phyloP scores from a whole-genome alignment of 2,888 invertebrate genomes.

The Epirrhoe alternata region DNA sequence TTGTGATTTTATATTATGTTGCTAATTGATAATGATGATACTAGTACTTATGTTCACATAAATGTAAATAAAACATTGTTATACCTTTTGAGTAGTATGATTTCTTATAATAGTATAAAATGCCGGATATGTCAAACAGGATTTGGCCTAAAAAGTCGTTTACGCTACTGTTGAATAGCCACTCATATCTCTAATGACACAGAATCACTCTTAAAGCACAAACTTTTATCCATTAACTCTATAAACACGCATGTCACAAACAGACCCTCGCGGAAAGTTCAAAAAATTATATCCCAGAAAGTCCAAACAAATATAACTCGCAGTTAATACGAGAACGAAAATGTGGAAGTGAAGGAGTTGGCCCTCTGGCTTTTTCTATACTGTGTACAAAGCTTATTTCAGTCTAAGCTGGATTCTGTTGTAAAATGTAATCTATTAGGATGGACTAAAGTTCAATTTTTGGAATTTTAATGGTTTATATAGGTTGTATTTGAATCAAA shows the following conservation, averaged over 20 bases:
- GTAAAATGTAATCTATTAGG: background rate
- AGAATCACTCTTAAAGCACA: background rate
- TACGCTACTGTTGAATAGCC: no score
- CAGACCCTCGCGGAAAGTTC: slow-evolving; percentile 33
- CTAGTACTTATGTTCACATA: no score
- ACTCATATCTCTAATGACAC: background rate
- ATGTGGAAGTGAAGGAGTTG: slow-evolving; percentile 31
- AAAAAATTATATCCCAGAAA: slow-evolving; percentile 39
- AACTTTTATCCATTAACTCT: slow-evolving; percentile 6
- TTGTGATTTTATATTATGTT: no score
- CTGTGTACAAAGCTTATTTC: background rate
- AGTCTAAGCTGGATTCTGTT: background rate
- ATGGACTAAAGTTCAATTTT: background rate
- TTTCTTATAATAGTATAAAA: no score
- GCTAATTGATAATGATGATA: no score
- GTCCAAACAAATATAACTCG: slow-evolving; percentile 41
- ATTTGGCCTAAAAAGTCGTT: no score
- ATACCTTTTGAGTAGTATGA: no score
- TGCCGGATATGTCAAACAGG: no score
- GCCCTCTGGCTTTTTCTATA: slow-evolving; percentile 13
- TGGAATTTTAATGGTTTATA: background rate
- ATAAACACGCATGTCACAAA: slow-evolving; percentile 31
- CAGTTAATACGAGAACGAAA: slow-evolving; percentile 38
- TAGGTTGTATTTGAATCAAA: no score
- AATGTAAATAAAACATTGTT: no score